Base-by-base conservation (phyloP, 2,797 vertebrate genomes). In the Choloepus didactylus region DNA sequence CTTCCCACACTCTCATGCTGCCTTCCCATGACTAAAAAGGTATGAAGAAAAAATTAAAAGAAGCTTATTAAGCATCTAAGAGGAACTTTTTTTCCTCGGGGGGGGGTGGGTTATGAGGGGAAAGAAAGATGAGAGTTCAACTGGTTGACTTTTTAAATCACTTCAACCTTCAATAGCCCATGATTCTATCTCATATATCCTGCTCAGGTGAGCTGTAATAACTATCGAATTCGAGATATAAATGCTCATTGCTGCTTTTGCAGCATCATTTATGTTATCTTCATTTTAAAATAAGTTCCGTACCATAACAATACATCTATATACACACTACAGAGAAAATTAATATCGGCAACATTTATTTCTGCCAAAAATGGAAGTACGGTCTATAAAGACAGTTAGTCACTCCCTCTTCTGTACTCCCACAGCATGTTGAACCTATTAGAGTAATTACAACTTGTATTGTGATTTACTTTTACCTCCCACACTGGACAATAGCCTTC, bases 261-360 rank as follows among this genome's bases (percentile, higher is more conserved):
- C 12, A 80, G 16, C 51, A 79, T 9, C 72, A 90, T 75, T 69
- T 9, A 62, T 35, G 19, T 44, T 70, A 81, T 29, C 44, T 85
- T 62, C 77, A 85, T 51, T 88, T 92, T 89, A 82, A 95, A 93
- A 84, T 38, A 84, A 94, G 35, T 9, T 38, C 3, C 35, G 60
- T 7, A 31, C 56, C 54, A 35, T 86, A 91, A 80, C 38, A 46
- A 18, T 21, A 49, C 73, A 7, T 16, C 21, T 35, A 54, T 19
- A n/a, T 35, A 77, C 4, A 23, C 5, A 31, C 70, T 3, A 64
- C n/a, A 18, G 1, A 77, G 29, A 76, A 93, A 84, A 83, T 15
- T 91, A 83, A 84, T 72, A 95, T 38, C 27, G 21, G 12, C 54
- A 84, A 62, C 14, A 80, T 35, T 85, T 85, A 73, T 69, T 94